Conservation (phyloP, 2,113 vertebrate genomes). For the Pteropus alecto region DNA sequence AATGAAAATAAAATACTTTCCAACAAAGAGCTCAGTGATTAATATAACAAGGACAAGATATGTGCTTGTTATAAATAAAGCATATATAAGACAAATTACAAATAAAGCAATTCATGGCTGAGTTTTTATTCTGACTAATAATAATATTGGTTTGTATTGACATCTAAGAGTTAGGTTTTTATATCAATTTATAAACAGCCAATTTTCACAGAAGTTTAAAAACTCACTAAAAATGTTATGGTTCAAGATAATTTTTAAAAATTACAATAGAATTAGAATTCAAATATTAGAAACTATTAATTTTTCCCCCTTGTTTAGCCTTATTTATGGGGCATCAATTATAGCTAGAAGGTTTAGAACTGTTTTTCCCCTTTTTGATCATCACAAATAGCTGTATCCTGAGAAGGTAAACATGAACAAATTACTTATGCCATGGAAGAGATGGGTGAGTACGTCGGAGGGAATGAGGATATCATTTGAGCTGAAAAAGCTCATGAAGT, state of each 20-base stretch:
- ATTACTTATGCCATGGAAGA: neutral
- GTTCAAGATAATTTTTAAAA: neutral
- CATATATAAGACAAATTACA: constrained; percentile 34
- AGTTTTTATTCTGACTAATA: constrained; percentile 47
- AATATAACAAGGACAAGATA: constrained; percentile 35
- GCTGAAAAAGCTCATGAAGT: neutral
- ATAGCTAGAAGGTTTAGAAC: neutral
- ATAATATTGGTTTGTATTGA: constrained; percentile 39
- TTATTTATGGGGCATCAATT: neutral
- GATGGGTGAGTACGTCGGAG: neutral
- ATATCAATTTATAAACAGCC: constrained; percentile 16
- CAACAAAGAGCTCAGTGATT: constrained; percentile 62
- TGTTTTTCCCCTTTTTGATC: neutral
- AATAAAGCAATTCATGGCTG: constrained; percentile 45
- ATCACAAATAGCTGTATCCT: neutral
- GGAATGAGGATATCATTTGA: neutral
- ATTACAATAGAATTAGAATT: neutral
- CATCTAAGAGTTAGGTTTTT: constrained; percentile 34
- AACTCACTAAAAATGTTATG: constrained; percentile 13
- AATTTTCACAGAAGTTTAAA: constrained; percentile 33
- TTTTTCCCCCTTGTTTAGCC: neutral
- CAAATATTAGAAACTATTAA: neutral
- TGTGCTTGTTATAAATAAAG: constrained; percentile 58
- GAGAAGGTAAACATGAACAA: neutral
- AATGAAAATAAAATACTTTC: constrained; percentile 65